Evolutionary conservation across 2,888 invertebrate genomes (phyloP), one percentile per base, ranked within the genome.

Genomic region (Agriopis leucophaearia): DNA sequence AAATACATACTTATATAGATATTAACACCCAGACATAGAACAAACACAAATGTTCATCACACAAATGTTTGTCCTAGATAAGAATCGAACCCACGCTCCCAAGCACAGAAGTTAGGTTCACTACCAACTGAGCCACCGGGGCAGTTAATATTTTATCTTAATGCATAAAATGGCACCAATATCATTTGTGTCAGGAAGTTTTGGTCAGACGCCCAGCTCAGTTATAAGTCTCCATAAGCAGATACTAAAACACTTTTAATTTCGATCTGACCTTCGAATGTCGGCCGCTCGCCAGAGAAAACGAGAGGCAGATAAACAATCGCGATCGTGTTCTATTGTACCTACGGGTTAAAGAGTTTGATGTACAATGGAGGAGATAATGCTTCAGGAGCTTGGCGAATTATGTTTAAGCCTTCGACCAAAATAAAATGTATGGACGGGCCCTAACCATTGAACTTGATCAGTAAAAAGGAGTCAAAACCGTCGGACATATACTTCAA

Each of bases 241-340:
- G 92, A 91, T 91, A 90, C 84, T 87, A 88, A 87, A 90, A 86
- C 89, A 92, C 92, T 92, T 93, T 92, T 92, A 92, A 91, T 93
- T 93, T 91, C 88, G 85, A 83, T 64, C 74, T 85, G 92, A 91
- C 92, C 92, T 93, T 92, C 91, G 86, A 78, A 78, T 81, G 90
- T 88, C 87, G 87, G 83, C 88, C 90, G 85, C 89, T 91, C 91
- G 88, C 71, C 83, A 86, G 90, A 88, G 92, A 92, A 92, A 93
- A 92, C 85, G 91, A 90, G 88, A 88, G 87, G 87, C 85, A 85
- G 92, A 91, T 91, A 88, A 88, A 87, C 88, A 86, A 91, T 93
- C 90, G 78, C 80, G 82, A 86, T 89, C 88, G 88, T 87, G 88
- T 82, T 81, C 79, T 54, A 66, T 52, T 63, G 55, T 84, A 86